These are phyloP conservation scores for Corythornis cristatus DNA, from an alignment of 2,113 vertebrate genomes.

Conservation along the genomic window DNA sequence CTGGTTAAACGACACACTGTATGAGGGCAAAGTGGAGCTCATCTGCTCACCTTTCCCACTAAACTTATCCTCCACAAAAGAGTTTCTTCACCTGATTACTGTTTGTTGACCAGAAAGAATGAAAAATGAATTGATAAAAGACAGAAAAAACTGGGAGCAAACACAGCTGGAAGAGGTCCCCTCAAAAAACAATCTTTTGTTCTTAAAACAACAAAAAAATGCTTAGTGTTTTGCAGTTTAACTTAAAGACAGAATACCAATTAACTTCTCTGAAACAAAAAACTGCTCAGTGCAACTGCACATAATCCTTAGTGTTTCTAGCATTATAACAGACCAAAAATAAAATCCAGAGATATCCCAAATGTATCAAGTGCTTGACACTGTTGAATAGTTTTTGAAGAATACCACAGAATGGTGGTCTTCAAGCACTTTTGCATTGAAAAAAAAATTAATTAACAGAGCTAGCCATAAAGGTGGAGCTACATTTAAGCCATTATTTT, in stretches of 20 bases:
- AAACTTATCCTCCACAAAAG: neutral
- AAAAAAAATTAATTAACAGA: neutral
- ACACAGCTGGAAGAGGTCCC: neutral
- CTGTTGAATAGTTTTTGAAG: neutral
- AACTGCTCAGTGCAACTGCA: neutral
- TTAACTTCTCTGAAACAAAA: neutral
- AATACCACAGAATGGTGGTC: neutral
- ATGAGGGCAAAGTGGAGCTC: conserved; percentile 52
- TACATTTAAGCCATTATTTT: conserved; percentile 15
- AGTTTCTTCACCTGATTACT: neutral
- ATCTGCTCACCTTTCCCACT: conserved; percentile 41
- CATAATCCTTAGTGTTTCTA: neutral
- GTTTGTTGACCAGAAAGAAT: neutral
- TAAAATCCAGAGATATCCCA: conserved; percentile 12
- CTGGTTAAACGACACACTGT: conserved; percentile 30
- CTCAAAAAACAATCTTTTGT: neutral
- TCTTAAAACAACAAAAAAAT: conserved; percentile 14
- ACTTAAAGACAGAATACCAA: conserved; percentile 24
- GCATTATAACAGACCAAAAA: neutral
- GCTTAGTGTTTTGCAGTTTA: conserved; percentile 6
- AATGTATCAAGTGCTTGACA: neutral
- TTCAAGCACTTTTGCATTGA: neutral
- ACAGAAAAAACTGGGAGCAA: conserved; percentile 45
- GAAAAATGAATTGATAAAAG: neutral
- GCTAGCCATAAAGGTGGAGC: conserved; percentile 23